phyloP scores from a whole-genome alignment of 2,888 invertebrate genomes.

The Dolichopus griseipennis region DNA sequence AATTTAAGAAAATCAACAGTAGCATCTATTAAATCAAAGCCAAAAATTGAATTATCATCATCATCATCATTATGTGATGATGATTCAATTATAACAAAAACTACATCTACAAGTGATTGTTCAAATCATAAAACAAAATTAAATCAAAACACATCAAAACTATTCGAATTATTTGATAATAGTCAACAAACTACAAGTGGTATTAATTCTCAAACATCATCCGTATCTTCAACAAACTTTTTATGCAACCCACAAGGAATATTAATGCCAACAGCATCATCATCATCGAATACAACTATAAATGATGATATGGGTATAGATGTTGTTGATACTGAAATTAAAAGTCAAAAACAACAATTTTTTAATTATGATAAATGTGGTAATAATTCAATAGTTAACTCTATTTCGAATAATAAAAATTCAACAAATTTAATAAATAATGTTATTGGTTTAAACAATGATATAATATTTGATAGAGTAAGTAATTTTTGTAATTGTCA shows the following conservation, averaged over 20 bases:
- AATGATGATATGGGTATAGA: not conserved
- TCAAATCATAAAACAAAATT: not conserved
- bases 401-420: not conserved
- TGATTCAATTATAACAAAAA: not conserved
- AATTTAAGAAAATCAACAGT: slow-evolving; percentile 9
- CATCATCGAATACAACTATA: not conserved
- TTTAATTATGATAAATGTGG: slow-evolving; percentile 1
- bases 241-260: not conserved
- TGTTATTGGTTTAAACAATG: slow-evolving; percentile 2
- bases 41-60: not conserved
- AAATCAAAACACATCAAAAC: not conserved
- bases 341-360: too few species aligned
- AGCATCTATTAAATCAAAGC: not conserved
- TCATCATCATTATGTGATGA: not conserved
- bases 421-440: not conserved
- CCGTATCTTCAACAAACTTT: not conserved
- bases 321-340: not conserved
- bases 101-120: not conserved
- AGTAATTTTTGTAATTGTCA: not conserved
- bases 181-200: not conserved
- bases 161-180: not conserved
- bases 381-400: not conserved
- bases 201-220: not conserved
- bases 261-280: not conserved
- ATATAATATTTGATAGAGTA: not conserved